Base-by-base conservation (phyloP, 2,797 vertebrate genomes). In the Alosa sapidissima region DNA sequence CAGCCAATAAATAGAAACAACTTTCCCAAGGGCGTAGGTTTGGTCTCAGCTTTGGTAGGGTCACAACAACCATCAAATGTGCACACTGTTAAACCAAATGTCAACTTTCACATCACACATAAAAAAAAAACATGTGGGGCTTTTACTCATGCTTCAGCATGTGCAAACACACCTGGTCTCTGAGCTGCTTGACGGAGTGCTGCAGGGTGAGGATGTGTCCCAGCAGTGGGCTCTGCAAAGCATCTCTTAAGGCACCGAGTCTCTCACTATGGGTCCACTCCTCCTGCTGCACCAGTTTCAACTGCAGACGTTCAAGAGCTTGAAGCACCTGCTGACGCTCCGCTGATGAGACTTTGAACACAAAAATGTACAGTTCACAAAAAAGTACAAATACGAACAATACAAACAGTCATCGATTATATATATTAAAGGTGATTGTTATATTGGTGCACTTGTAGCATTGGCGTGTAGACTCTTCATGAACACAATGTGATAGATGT, bases 191-290 rank as follows among this genome's bases (percentile, higher is more conserved):
- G 93, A 99, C 96, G 84, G 97, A 98, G 89, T 97, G 96, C 94
- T 99, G 98, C 87, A 99, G 95, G 10, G 96, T 97, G 84, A 99
- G 94, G 85, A 99, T 97, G 92, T 98, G 97, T 92, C 92, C 95
- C 86, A 99, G 97, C 86, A 99, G 94, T 0, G 98, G 98, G 82
- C 97, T 98, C 90, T 94, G 94, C 82, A 99, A 93, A 0, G 96
- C 96, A 86, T 96, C 96, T 58, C 89, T 89, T 21, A 99, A 91
- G 65, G 93, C 89, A 21, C 94, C 91, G 86, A 99, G 90, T 49
- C 93, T 94, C 62, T 97, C 96, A 10, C 94, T 94, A 91, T 98
- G 97, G 0, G 93, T 96, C 85, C 93, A 95, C 88, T 99, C 97
- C 47, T 97, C 97, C 84, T 93, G 96, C 92, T 98, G 97, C 5